Evolutionary conservation across 2,888 invertebrate genomes (phyloP), one percentile per base, ranked within the genome.

Genomic region (Orchesella flavescens): DNA sequence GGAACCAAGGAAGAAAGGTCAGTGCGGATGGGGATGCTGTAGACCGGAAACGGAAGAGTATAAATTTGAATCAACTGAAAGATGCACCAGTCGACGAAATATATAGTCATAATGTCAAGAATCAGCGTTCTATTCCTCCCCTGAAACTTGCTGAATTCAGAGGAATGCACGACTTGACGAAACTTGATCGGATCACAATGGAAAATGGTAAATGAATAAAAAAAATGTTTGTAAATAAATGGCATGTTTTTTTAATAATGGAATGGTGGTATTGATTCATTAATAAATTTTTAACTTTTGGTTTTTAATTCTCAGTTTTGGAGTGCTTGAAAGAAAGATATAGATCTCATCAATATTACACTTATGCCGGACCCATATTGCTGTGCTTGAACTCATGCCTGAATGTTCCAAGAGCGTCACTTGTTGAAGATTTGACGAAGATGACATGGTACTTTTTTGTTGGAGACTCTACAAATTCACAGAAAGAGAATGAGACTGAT

Each of bases 311-410:
- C 80, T 21, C 19, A 87, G 87, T 86, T 13, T 49, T 87, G 23
- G 84, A 84, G 23, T 87, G 87, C 46, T 34, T 87, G 10, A 21
- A 83, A 2, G 80, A 86, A 49, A 23, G 87, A 49, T 87, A 80
- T 49, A 46, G 74, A 17, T 59, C 53, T 10, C 61, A 78, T 12
- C 59, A 83, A 46, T 86, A 77, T 46, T 86, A 85, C 17, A 87
- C 87, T 12, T 86, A 84, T 55, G 87, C 86, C n/a, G 87, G 87
- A 15, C 72, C 84, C 23, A 81, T 87, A 2, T 71, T 87, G n/a
- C 57, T 87, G 13, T 87, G 87, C 1, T 61, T 87, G 12, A 87
- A 87, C 84, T 87, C 87, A 12, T 86, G 86, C 34, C 74, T 72
- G 7, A 73, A 68, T 43, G 17, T 72, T 15, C 61, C 85, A 21